A percentile compares a stretch with the other conserved stretches of the same genome.
phyloP scores from a whole-genome alignment of 2,888 invertebrate genomes.

The Spilarctia lutea region DNA sequence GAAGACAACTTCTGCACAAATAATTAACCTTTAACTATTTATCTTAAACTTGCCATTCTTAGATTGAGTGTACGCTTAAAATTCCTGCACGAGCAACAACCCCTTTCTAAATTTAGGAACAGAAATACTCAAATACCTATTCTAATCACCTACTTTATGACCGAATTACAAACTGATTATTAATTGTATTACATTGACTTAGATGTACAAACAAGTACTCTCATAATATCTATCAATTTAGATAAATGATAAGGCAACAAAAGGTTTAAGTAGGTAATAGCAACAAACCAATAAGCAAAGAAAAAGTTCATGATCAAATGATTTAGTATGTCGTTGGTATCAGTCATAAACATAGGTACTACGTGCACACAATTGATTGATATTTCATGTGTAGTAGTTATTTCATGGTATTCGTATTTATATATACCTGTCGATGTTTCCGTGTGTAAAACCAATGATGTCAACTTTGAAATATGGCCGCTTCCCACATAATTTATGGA shows the following conservation, averaged over 20 bases:
- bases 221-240: background rate
- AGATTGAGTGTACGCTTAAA: too few species aligned
- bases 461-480: constrained; percentile 49
- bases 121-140: background rate
- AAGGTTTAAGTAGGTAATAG: background rate
- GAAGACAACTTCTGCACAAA: too few species aligned
- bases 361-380: constrained; percentile 18
- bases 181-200: background rate
- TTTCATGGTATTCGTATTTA: constrained; percentile 34
- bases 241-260: background rate
- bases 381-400: constrained; percentile 27
- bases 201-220: background rate
- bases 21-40: too few species aligned
- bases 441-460: constrained; percentile 53
- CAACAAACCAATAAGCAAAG: background rate
- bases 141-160: background rate
- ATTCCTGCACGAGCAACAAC: background rate
- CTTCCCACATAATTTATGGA: constrained; percentile 44
- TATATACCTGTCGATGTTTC: constrained; percentile 40
- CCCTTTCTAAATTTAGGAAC: background rate
- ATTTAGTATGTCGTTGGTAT: constrained; percentile 10
- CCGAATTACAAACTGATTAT: background rate
- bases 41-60: too few species aligned
- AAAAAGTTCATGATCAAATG: constrained; percentile 4
- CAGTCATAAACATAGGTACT: constrained; percentile 12